Percentiles rank a stretch among this genome's conserved stretches.
phyloP scores from a whole-genome alignment of 1,140 invertebrate species.

The Drosophila orosa region DNA sequence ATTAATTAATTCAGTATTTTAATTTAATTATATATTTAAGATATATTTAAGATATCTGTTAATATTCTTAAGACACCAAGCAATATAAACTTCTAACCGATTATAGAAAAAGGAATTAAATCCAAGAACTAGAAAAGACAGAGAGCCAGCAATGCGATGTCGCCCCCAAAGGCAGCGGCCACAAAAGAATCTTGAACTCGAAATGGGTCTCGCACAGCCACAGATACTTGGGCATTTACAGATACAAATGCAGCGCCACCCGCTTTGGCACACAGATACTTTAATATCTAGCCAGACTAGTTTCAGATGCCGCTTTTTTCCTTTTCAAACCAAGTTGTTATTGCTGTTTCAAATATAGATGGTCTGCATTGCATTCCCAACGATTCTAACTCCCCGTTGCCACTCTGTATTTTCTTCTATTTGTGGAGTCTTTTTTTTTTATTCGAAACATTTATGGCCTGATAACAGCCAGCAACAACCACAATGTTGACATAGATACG shows the following conservation, averaged over 20 bases:
- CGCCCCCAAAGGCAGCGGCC: conserved; percentile 24
- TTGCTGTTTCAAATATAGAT: conserved; percentile 47
- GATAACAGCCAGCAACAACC: conserved; percentile 33
- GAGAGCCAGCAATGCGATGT: conserved; percentile 20
- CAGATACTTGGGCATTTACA: conserved; percentile 33
- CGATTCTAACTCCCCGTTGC: conserved; percentile 13
- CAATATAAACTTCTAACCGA: background rate
- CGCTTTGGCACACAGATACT: conserved; percentile 44
- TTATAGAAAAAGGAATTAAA: background rate
- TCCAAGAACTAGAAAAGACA: conserved; percentile 13
- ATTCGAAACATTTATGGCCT: conserved; percentile 50
- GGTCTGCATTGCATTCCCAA: conserved; percentile 27
- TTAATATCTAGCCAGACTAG: conserved; percentile 57
- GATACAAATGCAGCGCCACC: conserved; percentile 30
- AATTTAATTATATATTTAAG: background rate
- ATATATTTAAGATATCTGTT: background rate
- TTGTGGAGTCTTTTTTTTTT: conserved; percentile 17
- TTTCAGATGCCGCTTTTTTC: conserved; percentile 49
- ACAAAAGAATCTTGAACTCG: conserved; percentile 68
- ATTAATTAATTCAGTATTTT: background rate
- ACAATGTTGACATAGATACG: conserved; percentile 49
- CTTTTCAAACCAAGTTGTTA: conserved; percentile 18
- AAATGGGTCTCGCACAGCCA: conserved; percentile 52
- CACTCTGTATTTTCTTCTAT: background rate
- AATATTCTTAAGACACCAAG: background rate